Evolutionary conservation across 53 echinoderm and acorn worm species (phyloP).

Genomic region (Actinopyga echinites): DNA sequence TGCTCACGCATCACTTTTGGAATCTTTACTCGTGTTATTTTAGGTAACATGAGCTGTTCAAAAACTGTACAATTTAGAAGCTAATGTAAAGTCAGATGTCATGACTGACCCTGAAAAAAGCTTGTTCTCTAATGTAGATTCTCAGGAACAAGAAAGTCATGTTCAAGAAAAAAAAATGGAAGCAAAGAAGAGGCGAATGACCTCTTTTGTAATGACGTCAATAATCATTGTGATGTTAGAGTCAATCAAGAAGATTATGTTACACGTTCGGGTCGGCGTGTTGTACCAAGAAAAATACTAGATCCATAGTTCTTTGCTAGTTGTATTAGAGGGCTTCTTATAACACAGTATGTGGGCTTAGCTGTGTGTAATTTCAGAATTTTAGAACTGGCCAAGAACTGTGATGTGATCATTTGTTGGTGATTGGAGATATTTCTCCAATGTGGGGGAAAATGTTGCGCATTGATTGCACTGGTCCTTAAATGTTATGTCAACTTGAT

Average conservation of each 20-base stretch:
- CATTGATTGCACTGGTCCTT: neutral
- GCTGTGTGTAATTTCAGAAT: neutral
- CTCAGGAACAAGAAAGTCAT: neutral
- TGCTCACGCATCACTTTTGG: too few species aligned
- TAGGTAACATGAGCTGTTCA: too few species aligned
- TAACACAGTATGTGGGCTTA: neutral
- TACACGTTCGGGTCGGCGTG: slow-evolving; percentile 26
- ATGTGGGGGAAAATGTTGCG: slow-evolving; percentile 24
- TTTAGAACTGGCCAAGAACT: neutral
- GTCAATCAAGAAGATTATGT: neutral
- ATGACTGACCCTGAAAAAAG: neutral
- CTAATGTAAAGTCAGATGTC: neutral
- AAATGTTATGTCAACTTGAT: too few species aligned
- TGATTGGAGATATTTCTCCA: neutral
- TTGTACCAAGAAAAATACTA: slow-evolving; percentile 1
- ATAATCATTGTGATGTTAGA: neutral
- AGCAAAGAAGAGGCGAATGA: neutral
- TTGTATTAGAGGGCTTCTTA: neutral
- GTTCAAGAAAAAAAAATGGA: neutral
- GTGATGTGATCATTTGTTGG: neutral
- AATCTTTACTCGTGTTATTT: too few species aligned
- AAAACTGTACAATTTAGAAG: neutral
- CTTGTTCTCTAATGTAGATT: neutral
- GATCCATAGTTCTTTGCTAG: neutral
- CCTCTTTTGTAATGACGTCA: neutral